A percentile compares a stretch with the other conserved stretches of the same genome.
Conservation (phyloP, 2,113 vertebrate genomes). For the Psittacus erithacus region DNA sequence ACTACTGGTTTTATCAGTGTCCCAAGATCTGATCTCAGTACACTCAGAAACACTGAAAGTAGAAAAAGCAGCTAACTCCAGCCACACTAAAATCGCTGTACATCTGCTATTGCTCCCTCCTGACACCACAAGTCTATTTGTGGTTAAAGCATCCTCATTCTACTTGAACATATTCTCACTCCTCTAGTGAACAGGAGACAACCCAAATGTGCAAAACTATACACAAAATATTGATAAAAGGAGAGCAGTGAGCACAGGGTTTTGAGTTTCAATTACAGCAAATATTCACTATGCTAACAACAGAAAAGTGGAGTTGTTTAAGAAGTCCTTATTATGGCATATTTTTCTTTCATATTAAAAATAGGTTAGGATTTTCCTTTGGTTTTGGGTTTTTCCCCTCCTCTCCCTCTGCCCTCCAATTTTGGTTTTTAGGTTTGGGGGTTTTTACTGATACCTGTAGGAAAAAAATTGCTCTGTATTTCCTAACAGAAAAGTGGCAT, state of each 20-base stretch:
- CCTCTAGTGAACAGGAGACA: background rate
- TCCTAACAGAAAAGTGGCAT: background rate
- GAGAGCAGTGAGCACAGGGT: background rate
- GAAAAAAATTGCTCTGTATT: background rate
- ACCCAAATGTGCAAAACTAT: background rate
- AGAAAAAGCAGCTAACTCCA: background rate
- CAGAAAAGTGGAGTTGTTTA: background rate
- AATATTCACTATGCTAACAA: background rate
- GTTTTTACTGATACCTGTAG: background rate
- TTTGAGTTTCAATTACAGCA: background rate
- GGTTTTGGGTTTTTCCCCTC: background rate
- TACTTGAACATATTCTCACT: background rate
- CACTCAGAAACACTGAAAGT: background rate
- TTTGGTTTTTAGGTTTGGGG: background rate
- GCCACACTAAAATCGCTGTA: fast-evolving
- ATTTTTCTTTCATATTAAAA: background rate
- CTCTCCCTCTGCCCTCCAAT: background rate
- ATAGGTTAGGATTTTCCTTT: background rate
- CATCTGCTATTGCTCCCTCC: background rate
- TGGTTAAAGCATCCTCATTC: background rate
- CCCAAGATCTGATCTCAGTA: background rate
- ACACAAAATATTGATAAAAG: background rate
- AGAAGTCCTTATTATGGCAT: background rate
- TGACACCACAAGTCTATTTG: background rate
- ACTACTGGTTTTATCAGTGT: background rate